Conservation (phyloP, 1,140 invertebrate species). For the Colletes latitarsis region DNA sequence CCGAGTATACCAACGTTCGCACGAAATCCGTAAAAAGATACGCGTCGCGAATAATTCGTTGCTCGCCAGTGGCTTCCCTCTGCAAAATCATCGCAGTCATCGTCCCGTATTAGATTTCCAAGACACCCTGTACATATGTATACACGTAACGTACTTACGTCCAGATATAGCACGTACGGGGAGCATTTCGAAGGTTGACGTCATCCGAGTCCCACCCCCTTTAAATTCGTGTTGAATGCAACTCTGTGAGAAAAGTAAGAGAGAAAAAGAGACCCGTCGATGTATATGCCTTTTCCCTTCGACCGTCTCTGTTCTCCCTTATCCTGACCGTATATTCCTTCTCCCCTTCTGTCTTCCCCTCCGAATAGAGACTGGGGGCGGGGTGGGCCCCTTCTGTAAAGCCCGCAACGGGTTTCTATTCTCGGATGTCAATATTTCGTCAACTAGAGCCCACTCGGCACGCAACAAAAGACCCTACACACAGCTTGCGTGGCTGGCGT, state of each 20-base stretch:
- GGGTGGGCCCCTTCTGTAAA: slow-evolving; percentile 50
- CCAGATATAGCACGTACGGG: slow-evolving; percentile 54
- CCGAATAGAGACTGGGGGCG: slow-evolving; percentile 15
- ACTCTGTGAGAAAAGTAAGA: slow-evolving; percentile 33
- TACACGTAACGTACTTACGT: slow-evolving; percentile 32
- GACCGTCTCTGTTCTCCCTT: slow-evolving; percentile 45
- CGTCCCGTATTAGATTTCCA: slow-evolving; percentile 25
- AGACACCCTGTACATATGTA: slow-evolving; percentile 14
- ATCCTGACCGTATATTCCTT: slow-evolving; percentile 39
- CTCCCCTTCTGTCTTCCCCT: slow-evolving; percentile 48
- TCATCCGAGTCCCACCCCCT: slow-evolving; percentile 66
- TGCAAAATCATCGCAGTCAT: neutral
- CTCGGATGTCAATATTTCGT: slow-evolving; percentile 80
- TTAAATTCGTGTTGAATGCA: slow-evolving; percentile 67
- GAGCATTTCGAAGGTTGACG: slow-evolving; percentile 70
- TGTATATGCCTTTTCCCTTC: slow-evolving; percentile 41
- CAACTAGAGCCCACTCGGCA: slow-evolving; percentile 72
- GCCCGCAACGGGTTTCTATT: slow-evolving; percentile 74
- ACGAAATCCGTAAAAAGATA: neutral
- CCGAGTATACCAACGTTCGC: neutral
- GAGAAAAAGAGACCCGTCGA: slow-evolving; percentile 27
- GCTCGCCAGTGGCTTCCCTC: neutral
- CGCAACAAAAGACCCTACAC: slow-evolving; percentile 65
- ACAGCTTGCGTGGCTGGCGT: slow-evolving; percentile 55
- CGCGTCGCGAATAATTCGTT: neutral